Evolutionary conservation across 2,888 invertebrate species (phyloP).

Genomic region (Orchesellides sinensis): DNA sequence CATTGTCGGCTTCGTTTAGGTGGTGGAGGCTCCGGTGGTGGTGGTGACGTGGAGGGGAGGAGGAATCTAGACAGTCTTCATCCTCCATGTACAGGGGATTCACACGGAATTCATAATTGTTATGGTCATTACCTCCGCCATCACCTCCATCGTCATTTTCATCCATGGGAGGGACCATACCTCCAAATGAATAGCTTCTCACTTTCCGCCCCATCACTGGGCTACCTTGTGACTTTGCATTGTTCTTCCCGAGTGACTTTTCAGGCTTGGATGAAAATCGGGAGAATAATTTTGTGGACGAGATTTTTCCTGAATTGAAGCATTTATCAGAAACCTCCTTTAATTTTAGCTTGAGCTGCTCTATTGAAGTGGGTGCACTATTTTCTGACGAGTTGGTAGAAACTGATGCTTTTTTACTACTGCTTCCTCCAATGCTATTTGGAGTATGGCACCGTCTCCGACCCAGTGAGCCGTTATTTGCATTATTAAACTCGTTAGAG

Average conservation of each 20-base stretch:
- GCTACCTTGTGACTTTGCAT: no score
- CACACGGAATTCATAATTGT: slow-evolving; percentile 70
- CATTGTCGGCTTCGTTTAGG: neutral
- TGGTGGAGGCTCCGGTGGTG: neutral
- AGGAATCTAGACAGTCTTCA: slow-evolving; percentile 1
- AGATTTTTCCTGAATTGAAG: slow-evolving; percentile 69
- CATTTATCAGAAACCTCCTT: slow-evolving; percentile 73
- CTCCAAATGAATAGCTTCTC: slow-evolving; percentile 86
- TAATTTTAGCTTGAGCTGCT: slow-evolving; percentile 71
- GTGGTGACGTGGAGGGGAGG: slow-evolving; percentile 13
- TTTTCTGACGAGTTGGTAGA: neutral
- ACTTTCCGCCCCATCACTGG: slow-evolving; percentile 77
- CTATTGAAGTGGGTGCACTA: slow-evolving; percentile 67
- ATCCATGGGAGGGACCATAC: slow-evolving; percentile 83
- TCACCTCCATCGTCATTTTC: slow-evolving; percentile 78
- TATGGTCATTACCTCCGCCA: slow-evolving; percentile 22
- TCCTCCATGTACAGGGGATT: slow-evolving; percentile 82
- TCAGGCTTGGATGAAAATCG: slow-evolving; percentile 40
- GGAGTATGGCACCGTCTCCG: neutral
- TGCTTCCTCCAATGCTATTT: neutral
- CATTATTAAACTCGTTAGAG: neutral
- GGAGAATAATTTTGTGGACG: slow-evolving; percentile 30
- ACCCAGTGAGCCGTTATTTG: neutral
- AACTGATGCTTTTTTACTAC: slow-evolving; percentile 2
- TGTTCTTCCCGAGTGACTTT: no score